These are phyloP conservation scores for Netelia fuscicornis DNA, from an alignment of 2,888 invertebrate genomes.

Conservation along the genomic window DNA sequence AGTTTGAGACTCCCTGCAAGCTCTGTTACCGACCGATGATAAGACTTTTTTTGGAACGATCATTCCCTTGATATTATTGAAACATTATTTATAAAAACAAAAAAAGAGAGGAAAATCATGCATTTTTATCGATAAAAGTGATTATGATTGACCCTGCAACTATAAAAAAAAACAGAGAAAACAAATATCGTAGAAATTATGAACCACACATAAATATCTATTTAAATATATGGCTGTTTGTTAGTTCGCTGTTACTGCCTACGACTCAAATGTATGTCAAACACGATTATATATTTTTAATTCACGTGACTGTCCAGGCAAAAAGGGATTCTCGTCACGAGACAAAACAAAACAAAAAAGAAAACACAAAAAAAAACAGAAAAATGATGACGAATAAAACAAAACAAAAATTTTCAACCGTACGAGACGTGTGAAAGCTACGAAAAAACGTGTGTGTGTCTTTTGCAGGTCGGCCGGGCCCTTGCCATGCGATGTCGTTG, in stretches of 20 bases:
- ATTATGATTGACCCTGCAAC: background rate
- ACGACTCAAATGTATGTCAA: slow-evolving; percentile 54
- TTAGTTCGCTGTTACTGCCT: slow-evolving; percentile 57
- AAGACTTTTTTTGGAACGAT: background rate
- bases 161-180: background rate
- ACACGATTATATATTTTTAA: slow-evolving; percentile 18
- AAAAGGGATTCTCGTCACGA: slow-evolving; percentile 62
- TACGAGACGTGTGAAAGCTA: slow-evolving; percentile 52
- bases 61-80: background rate
- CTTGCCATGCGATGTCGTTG: slow-evolving; percentile 85
- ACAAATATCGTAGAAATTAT: too few species aligned
- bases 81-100: background rate
- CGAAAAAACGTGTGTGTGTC: slow-evolving; percentile 78
- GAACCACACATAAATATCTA: background rate
- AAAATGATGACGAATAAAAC: slow-evolving; percentile 9
- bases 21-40: slow-evolving; percentile 15
- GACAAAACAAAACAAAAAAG: background rate
- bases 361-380: slow-evolving; percentile 35
- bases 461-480: slow-evolving; percentile 84
- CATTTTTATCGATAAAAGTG: background rate
- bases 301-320: slow-evolving; percentile 43
- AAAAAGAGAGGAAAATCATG: background rate
- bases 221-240: slow-evolving; percentile 59
- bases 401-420: slow-evolving; percentile 24
- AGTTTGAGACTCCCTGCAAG: slow-evolving; percentile 21